Conservation (phyloP, 2,888 invertebrate species). For the Calameuta filiformis region DNA sequence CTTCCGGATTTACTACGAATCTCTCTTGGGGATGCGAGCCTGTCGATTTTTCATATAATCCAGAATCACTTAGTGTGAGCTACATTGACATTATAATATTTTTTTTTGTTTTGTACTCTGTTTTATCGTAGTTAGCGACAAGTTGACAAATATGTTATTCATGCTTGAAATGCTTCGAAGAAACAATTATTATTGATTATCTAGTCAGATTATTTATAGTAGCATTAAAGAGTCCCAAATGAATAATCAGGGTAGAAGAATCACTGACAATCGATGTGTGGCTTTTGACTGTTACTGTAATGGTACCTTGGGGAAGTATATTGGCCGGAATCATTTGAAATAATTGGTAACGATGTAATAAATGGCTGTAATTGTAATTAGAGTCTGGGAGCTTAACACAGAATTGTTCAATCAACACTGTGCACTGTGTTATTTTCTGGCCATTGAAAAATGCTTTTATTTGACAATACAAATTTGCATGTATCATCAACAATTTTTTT, state of each 20-base stretch:
- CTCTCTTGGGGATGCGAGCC: conserved; percentile 76
- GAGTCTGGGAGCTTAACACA: not conserved
- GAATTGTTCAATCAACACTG: too few relatives aligned
- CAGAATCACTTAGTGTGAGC: conserved; percentile 72
- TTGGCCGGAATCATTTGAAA: not conserved
- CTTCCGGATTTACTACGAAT: conserved; percentile 75
- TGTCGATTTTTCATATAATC: conserved; percentile 76
- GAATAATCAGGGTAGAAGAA: not conserved
- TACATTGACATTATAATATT: not conserved
- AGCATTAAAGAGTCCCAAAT: not conserved
- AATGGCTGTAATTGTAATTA: not conserved
- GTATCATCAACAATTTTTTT: too few relatives aligned
- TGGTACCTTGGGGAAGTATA: not conserved
- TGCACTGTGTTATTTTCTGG: too few relatives aligned
- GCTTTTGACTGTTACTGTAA: not conserved
- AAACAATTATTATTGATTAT: not conserved
- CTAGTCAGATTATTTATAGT: not conserved
- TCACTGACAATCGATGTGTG: not conserved
- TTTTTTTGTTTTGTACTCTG: not conserved
- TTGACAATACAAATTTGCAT: too few relatives aligned
- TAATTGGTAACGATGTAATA: not conserved
- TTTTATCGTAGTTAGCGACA: not conserved
- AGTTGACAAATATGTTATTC: not conserved
- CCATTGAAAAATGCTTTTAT: too few relatives aligned
- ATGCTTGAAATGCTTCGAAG: not conserved